phyloP scores from a whole-genome alignment of 2,113 vertebrate species.

The Egretta garzetta region DNA sequence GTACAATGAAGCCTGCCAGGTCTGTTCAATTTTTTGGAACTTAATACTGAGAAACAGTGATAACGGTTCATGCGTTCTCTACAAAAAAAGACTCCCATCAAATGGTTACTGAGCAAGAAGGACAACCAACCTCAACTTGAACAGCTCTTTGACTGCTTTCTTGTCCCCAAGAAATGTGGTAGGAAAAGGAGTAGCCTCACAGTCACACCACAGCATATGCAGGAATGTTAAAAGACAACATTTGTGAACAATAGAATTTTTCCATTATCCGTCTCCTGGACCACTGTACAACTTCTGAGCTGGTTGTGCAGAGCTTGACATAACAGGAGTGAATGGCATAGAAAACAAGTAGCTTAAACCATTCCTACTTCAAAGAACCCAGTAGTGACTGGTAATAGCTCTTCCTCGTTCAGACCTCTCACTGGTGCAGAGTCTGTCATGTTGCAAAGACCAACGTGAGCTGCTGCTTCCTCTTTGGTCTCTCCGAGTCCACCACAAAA shows the following conservation, averaged over 20 bases:
- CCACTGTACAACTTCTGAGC: background rate
- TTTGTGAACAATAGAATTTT: background rate
- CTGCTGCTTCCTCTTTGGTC: background rate
- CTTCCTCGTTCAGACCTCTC: background rate
- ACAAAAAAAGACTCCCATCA: background rate
- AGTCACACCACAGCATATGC: rapidly evolving
- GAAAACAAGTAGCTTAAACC: background rate
- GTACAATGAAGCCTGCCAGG: background rate
- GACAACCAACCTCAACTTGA: background rate
- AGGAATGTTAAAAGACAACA: background rate
- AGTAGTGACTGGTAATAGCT: background rate
- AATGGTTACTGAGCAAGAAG: background rate
- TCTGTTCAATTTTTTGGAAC: background rate
- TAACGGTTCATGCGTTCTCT: background rate
- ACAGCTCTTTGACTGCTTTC: background rate
- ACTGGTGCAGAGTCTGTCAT: background rate
- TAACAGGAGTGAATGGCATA: background rate
- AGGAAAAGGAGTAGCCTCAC: background rate
- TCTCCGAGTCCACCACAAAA: background rate
- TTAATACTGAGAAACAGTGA: background rate
- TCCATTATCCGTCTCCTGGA: background rate
- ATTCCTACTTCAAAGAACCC: background rate
- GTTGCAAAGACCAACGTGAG: background rate
- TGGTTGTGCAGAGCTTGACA: background rate
- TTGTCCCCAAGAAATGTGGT: background rate